A percentile compares a stretch with the other conserved stretches of the same genome.
Evolutionary conservation across 1,140 invertebrate species (phyloP).

Genomic region (Drosophila equinoxialis): DNA sequence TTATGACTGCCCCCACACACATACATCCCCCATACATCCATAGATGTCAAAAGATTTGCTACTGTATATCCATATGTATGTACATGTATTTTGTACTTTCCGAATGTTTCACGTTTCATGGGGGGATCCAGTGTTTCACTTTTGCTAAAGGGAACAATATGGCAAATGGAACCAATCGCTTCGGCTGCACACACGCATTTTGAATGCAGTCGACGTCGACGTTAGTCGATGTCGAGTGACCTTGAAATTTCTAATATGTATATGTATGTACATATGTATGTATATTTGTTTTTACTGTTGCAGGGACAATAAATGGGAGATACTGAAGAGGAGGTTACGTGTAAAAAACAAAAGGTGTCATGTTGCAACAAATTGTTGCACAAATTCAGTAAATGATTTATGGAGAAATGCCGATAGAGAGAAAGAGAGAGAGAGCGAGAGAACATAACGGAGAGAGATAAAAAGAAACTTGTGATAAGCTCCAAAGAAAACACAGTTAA

Average conservation of each 20-base stretch:
- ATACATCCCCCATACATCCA: too few relatives aligned
- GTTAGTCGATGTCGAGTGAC: slow-evolving; percentile 39
- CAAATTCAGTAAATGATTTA: slow-evolving; percentile 16
- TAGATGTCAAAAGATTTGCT: slow-evolving; percentile 8
- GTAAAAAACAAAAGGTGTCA: slow-evolving; percentile 24
- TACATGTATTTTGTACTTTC: slow-evolving; percentile 47
- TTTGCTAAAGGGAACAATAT: slow-evolving; percentile 25
- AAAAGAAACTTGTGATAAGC: slow-evolving; percentile 32
- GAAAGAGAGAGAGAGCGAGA: not conserved
- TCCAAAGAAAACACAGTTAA: slow-evolving; percentile 36
- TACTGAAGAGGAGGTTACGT: not conserved
- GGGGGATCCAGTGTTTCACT: not conserved
- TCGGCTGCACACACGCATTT: slow-evolving; percentile 59
- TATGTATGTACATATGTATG: too few relatives aligned
- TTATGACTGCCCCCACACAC: not conserved
- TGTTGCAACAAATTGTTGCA: slow-evolving; percentile 33
- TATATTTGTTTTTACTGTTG: slow-evolving; percentile 17
- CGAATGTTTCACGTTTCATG: slow-evolving; percentile 42
- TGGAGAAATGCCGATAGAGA: not conserved
- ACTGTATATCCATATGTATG: slow-evolving; percentile 18
- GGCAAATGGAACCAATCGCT: slow-evolving; percentile 36
- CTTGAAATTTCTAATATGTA: slow-evolving; percentile 52
- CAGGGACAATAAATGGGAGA: not conserved
- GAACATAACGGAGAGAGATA: not conserved
- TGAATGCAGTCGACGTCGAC: slow-evolving; percentile 56